Evolutionary conservation across 2,113 vertebrate genomes (phyloP), one percentile per base, ranked within the genome.

Genomic region (Eclectus roratus): DNA sequence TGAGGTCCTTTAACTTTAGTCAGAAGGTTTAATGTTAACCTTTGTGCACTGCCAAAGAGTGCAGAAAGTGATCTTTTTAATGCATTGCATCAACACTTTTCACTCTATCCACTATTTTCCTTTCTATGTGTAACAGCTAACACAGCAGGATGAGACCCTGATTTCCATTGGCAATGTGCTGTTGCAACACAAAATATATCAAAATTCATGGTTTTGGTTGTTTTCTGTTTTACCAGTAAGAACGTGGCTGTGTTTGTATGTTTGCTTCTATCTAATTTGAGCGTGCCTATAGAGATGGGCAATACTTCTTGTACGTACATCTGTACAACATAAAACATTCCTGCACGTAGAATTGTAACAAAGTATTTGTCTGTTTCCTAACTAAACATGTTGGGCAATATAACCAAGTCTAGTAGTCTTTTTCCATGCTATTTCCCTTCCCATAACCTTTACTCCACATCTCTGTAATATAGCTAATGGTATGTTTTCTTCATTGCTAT

Each of bases 31-130:
- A 91, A 79, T 76, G 68, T 33, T 91, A 89, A 74, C 47, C 25
- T 93, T 88, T 35, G 33, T 35, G 21, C 13, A 4, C 43, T 85
- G 79, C 85, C 89, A 83, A 78, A 82, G 55, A 95, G 66, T 64
- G 69, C 74, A 76, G 47, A 87, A 92, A 79, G 33, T 41, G 14
- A 9, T 92, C 86, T 94, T 92, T 95, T 88, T 81, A 92, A 73
- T 92, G 47, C 29, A 21, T 74, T 81, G 19, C 68, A 12, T 91
- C 89, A 93, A 74, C 50, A 18, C 10, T 85, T 35, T 52, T 86
- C 29, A 41, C 27, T 76, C 37, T 77, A 56, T 89, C 19, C 7
- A 19, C 69, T 81, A 7, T 80, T 78, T 93, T 92, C 29, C 19
- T 77, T 89, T 82, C 64, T 85, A 65, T 93, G 53, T 89, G 33